A percentile compares a stretch with the other conserved stretches of the same genome.
These are phyloP conservation scores for Eilema depressum DNA, from an alignment of 2,888 invertebrate species.

Conservation along the genomic window DNA sequence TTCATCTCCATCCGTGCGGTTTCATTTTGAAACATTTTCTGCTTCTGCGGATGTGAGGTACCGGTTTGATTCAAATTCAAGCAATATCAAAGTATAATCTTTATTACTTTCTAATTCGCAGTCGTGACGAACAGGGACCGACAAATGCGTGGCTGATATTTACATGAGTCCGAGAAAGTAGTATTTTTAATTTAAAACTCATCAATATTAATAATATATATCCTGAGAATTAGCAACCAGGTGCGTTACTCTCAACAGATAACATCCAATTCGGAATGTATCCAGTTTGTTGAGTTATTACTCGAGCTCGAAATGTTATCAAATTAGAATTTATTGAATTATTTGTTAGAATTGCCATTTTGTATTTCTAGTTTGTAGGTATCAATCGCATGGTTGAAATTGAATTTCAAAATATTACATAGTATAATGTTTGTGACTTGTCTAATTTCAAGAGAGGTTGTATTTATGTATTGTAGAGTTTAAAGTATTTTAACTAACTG, in stretches of 20 bases:
- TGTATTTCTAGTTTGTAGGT: no score
- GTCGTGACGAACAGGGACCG: constrained; percentile 58
- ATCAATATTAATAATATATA: constrained; percentile 1
- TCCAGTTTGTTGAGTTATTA: neutral
- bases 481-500: no score
- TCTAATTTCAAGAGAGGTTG: no score
- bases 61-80: constrained; percentile 61
- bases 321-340: no score
- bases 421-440: no score
- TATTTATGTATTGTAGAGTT: no score
- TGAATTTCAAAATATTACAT: no score
- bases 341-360: no score
- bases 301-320: no score
- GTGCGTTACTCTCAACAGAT: neutral
- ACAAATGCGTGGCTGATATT: constrained; percentile 15
- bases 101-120: constrained; percentile 69
- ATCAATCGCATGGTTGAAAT: no score
- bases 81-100: constrained; percentile 47
- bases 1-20: neutral
- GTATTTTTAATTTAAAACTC: constrained; percentile 8
- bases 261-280: neutral
- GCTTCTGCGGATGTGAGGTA: constrained; percentile 24
- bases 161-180: constrained; percentile 28
- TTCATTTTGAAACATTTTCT: neutral
- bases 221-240: neutral